Conservation (phyloP, 2,797 vertebrate genomes). For the Miichthys miiuy region DNA sequence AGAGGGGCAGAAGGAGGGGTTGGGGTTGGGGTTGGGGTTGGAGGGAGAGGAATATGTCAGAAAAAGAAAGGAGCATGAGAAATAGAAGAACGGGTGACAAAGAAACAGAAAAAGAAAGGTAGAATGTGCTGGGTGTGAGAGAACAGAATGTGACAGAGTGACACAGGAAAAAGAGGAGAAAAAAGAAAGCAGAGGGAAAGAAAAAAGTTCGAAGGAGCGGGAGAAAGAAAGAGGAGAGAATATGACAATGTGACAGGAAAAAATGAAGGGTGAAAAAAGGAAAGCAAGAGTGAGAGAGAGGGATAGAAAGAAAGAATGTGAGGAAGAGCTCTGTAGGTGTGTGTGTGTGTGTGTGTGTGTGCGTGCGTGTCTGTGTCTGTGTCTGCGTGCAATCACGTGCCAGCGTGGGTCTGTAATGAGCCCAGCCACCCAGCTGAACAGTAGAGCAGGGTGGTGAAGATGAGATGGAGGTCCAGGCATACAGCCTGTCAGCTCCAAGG, state of each 20-base stretch:
- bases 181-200: conserved; percentile 32
- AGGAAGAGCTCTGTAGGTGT: conserved; percentile 6
- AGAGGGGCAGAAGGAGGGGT: conserved; percentile 27
- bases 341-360: not conserved
- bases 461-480: conserved; percentile 86
- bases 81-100: conserved; percentile 56
- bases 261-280: conserved; percentile 42
- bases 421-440: conserved; percentile 83
- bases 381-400: conserved; percentile 12
- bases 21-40: conserved; percentile 31
- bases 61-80: conserved; percentile 55
- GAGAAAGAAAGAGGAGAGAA: conserved; percentile 48
- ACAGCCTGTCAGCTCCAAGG: conserved; percentile 80
- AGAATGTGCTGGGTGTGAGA: conserved; percentile 47
- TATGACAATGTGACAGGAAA: conserved; percentile 63
- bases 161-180: conserved; percentile 33
- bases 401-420: conserved; percentile 85
- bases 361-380: not conserved
- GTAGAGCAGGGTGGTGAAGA: conserved; percentile 80
- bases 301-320: conserved; percentile 46
- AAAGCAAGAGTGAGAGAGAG: conserved; percentile 36
- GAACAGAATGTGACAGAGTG: conserved; percentile 58
- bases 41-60: conserved; percentile 52
- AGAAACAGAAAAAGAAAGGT: conserved; percentile 57
- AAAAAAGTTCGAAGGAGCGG: conserved; percentile 44